Evolutionary conservation across 2,113 vertebrate genomes (phyloP).

Genomic region (Mormoops blainvillei): DNA sequence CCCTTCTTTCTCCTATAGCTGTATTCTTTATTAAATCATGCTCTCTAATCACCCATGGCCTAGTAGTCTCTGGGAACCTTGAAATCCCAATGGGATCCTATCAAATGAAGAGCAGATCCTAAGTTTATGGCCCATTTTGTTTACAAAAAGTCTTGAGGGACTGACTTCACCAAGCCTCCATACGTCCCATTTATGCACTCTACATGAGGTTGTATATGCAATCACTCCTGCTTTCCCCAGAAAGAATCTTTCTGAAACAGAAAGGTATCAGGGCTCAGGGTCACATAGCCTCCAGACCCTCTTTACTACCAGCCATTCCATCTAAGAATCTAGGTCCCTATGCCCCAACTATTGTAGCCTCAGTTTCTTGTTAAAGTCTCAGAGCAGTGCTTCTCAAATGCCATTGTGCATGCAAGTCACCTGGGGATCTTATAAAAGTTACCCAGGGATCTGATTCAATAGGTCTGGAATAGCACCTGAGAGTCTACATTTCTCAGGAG

Average conservation of each 20-base stretch:
- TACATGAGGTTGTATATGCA: neutral
- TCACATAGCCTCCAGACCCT: neutral
- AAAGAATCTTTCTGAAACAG: conserved; percentile 11
- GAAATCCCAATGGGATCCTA: neutral
- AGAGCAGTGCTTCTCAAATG: neutral
- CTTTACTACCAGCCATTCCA: neutral
- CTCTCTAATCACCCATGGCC: neutral
- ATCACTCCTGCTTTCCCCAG: neutral
- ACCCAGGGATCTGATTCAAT: neutral
- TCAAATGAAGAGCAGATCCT: neutral
- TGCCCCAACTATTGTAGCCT: neutral
- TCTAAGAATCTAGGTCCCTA: neutral
- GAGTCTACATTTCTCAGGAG: neutral
- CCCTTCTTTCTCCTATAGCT: neutral
- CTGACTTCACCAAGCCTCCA: neutral
- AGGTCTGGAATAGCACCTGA: neutral
- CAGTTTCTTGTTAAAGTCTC: neutral
- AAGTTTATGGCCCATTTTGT: neutral
- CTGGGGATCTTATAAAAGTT: neutral
- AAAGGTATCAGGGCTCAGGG: neutral
- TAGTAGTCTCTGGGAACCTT: neutral
- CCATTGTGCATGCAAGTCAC: neutral
- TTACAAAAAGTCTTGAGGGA: neutral
- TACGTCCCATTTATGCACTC: neutral
- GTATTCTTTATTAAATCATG: neutral